These are phyloP conservation scores for Chloroceryle aenea DNA, from an alignment of 2,113 vertebrate genomes.

Conservation along the genomic window DNA sequence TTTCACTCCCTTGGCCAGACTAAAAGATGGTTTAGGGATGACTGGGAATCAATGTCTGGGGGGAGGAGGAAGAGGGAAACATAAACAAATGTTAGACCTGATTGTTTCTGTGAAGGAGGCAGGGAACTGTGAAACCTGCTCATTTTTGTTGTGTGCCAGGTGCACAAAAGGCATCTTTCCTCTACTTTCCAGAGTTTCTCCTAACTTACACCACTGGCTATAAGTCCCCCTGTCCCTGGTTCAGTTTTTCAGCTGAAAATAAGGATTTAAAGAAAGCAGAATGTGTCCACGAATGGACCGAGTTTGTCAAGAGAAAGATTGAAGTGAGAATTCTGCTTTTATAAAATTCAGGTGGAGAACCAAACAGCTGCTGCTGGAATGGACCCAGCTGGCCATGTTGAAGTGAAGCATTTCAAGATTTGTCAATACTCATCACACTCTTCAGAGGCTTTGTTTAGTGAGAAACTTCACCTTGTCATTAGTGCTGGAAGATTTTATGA, in stretches of 20 bases:
- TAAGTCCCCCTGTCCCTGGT: not conserved
- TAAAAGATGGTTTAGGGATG: not conserved
- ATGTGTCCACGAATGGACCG: not conserved
- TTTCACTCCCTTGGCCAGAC: not conserved
- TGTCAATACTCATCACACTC: not conserved
- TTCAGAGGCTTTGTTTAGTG: not conserved
- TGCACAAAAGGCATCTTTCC: not conserved
- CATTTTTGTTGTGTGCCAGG: not conserved
- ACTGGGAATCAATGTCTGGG: not conserved
- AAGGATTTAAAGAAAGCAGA: not conserved
- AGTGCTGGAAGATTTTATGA: not conserved
- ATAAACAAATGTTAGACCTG: not conserved
- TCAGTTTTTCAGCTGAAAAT: not conserved
- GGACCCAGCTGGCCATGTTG: fast-evolving
- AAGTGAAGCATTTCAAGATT: not conserved
- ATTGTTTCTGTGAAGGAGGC: not conserved
- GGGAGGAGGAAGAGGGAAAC: not conserved
- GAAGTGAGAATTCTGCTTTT: not conserved
- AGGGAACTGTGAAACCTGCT: not conserved
- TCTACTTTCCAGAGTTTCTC: not conserved
- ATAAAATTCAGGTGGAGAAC: not conserved
- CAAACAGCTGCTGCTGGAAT: fast-evolving
- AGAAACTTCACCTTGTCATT: not conserved
- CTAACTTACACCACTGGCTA: not conserved
- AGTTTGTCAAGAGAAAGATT: not conserved